Percentiles rank a stretch among this genome's conserved stretches.
These are phyloP conservation scores for Camponotus floridanus DNA, from an alignment of 1,140 invertebrate species.

Conservation along the genomic window DNA sequence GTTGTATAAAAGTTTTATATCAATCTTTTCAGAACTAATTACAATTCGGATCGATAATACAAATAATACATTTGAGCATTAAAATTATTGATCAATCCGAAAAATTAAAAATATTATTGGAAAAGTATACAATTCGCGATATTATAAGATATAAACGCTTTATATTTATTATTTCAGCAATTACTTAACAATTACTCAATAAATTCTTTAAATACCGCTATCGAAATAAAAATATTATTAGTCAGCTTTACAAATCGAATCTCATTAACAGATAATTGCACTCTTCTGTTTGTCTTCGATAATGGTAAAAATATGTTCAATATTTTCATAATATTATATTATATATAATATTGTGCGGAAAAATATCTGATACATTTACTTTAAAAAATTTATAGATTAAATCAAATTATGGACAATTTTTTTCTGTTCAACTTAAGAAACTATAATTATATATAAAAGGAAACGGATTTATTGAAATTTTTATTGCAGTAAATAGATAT, in stretches of 20 bases:
- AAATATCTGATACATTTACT: neutral
- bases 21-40: neutral
- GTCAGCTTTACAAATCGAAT: constrained; percentile 4
- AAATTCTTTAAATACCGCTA: neutral
- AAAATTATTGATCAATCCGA: constrained; percentile 8
- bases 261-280: neutral
- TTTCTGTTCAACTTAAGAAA: neutral
- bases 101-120: neutral
- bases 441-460: neutral
- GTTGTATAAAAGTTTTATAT: neutral
- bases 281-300: neutral
- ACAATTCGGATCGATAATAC: neutral
- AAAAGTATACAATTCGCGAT: neutral
- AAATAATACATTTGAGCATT: neutral
- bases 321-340: neutral
- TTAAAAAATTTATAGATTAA: neutral
- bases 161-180: constrained; percentile 7
- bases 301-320: neutral
- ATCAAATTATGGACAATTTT: neutral
- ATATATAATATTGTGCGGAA: neutral
- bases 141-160: neutral
- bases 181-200: neutral
- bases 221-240: neutral
- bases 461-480: constrained; percentile 28
- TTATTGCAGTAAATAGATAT: constrained; percentile 64